Percentiles rank a stretch among this genome's conserved stretches.
Evolutionary conservation across 2,113 vertebrate species (phyloP).

Genomic region (Chionodraco myersi): DNA sequence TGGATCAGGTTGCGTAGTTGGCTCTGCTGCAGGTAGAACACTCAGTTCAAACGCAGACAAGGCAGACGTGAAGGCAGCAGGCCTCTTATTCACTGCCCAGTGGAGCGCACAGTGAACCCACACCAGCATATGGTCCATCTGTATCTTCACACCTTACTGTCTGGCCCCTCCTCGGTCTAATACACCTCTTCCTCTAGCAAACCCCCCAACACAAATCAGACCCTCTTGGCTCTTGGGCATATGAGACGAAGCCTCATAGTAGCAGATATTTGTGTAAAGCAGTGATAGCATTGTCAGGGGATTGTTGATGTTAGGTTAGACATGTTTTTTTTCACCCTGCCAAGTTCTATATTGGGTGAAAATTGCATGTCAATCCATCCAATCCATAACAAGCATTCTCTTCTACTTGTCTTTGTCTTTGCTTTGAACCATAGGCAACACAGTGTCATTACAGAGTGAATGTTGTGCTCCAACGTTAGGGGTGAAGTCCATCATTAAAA

Average conservation of each 20-base stretch:
- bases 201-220: slow-evolving; percentile 42
- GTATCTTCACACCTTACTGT: slow-evolving; percentile 78
- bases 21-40: slow-evolving; percentile 33
- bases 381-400: background rate
- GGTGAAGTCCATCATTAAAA: background rate
- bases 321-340: slow-evolving; percentile 1
- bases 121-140: slow-evolving; percentile 82
- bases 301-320: background rate
- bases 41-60: slow-evolving; percentile 53
- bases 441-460: background rate
- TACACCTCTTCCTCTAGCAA: slow-evolving; percentile 71
- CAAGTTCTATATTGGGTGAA: background rate
- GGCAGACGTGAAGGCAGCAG: slow-evolving; percentile 82
- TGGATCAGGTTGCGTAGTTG: slow-evolving; percentile 1
- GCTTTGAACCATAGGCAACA: background rate
- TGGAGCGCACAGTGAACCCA: slow-evolving; percentile 65
- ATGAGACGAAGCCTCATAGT: slow-evolving; percentile 24
- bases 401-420: background rate
- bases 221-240: slow-evolving; percentile 53
- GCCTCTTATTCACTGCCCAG: slow-evolving; percentile 68
- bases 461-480: background rate
- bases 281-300: slow-evolving; percentile 1
- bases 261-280: slow-evolving; percentile 17
- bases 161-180: slow-evolving; percentile 76
- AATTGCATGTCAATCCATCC: background rate